These are phyloP conservation scores for Diaphora mendica DNA, from an alignment of 2,888 invertebrate species.

Conservation along the genomic window DNA sequence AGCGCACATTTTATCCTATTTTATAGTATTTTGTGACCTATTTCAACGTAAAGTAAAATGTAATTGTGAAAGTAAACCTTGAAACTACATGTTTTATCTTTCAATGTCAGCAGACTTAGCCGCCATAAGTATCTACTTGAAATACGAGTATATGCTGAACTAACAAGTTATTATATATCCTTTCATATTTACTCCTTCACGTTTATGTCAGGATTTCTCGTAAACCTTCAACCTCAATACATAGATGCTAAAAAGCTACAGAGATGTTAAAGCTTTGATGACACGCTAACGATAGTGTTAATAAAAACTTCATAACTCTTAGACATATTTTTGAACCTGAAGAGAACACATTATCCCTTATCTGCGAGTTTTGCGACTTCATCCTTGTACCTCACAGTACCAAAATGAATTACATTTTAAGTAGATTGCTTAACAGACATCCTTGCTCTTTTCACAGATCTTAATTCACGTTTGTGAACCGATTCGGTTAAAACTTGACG, in stretches of 20 bases:
- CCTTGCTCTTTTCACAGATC: no score
- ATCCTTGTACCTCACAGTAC: not conserved
- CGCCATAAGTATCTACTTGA: not conserved
- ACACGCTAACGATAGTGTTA: not conserved
- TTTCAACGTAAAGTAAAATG: no score
- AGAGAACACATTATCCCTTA: not conserved
- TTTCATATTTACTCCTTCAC: not conserved
- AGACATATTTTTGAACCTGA: not conserved
- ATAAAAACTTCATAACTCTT: not conserved
- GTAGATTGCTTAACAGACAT: not conserved
- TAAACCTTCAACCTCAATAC: not conserved
- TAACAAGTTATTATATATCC: not conserved
- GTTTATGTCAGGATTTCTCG: not conserved
- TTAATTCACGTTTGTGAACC: not conserved
- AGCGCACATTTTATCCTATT: no score
- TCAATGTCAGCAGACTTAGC: not conserved
- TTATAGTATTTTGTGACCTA: no score
- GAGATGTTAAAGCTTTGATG: not conserved
- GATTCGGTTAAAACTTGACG: no score
- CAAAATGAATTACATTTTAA: not conserved
- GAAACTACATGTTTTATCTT: not conserved
- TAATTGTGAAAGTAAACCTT: not conserved
- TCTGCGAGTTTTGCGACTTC: not conserved
- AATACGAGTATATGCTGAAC: not conserved
- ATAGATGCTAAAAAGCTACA: no score